A percentile compares a stretch with the other conserved stretches of the same genome.
Evolutionary conservation across 2,797 vertebrate species (phyloP).

Genomic region (Choloepus didactylus): DNA sequence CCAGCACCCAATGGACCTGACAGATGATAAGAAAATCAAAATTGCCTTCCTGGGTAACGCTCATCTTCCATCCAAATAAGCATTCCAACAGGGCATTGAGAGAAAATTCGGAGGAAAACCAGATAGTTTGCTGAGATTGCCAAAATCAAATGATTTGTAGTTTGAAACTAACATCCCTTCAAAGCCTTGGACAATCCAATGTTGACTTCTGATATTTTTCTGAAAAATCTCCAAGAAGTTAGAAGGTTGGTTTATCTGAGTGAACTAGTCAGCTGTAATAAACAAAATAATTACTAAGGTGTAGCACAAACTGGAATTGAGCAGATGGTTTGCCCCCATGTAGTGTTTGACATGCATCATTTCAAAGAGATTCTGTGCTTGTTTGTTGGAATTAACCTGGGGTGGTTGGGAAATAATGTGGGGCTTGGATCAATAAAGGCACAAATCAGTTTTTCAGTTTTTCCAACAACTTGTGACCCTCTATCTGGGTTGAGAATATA

Average conservation of each 20-base stretch:
- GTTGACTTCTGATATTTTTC: slow-evolving; percentile 40
- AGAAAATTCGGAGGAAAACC: slow-evolving; percentile 41
- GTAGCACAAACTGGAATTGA: slow-evolving; percentile 51
- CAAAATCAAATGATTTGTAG: slow-evolving; percentile 64
- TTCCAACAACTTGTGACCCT: slow-evolving; percentile 84
- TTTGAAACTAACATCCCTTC: slow-evolving; percentile 49
- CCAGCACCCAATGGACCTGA: neutral
- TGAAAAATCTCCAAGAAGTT: slow-evolving; percentile 58
- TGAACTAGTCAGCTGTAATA: slow-evolving; percentile 55
- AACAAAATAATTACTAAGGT: slow-evolving; percentile 59
- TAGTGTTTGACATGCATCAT: slow-evolving; percentile 64
- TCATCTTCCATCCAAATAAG: slow-evolving; percentile 22
- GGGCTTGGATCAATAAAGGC: slow-evolving; percentile 80
- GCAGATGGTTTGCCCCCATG: slow-evolving; percentile 62
- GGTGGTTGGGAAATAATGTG: slow-evolving; percentile 76
- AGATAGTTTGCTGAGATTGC: slow-evolving; percentile 28
- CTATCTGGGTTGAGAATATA: slow-evolving; percentile 76
- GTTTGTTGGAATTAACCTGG: slow-evolving; percentile 74
- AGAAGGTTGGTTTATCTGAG: neutral
- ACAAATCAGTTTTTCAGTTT: slow-evolving; percentile 81
- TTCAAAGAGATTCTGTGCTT: slow-evolving; percentile 73
- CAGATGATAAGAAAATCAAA: slow-evolving; percentile 58
- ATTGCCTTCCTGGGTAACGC: slow-evolving; percentile 22
- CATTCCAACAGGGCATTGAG: neutral
- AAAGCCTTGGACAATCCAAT: slow-evolving; percentile 10